These are phyloP conservation scores for Orthosia gothica DNA, from an alignment of 2,888 invertebrate species.

Conservation along the genomic window DNA sequence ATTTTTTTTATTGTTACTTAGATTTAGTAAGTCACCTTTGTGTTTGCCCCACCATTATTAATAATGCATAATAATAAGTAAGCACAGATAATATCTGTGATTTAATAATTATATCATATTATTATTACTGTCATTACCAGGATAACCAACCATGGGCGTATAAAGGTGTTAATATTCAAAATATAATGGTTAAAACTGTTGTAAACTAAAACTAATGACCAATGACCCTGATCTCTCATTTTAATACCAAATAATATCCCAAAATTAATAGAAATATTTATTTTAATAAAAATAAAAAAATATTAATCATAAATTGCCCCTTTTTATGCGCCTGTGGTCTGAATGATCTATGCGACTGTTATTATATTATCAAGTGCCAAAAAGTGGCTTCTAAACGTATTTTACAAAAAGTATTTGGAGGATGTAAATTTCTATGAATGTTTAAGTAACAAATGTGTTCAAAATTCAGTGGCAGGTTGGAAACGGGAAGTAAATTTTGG, in stretches of 20 bases:
- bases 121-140: slow-evolving; percentile 45
- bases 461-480: slow-evolving; percentile 78
- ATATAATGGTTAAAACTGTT: background rate
- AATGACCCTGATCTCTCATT: slow-evolving; percentile 22
- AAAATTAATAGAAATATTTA: background rate
- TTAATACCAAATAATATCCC: slow-evolving; percentile 22
- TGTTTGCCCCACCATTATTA: slow-evolving; percentile 74
- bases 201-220: slow-evolving; percentile 13
- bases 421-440: slow-evolving; percentile 45
- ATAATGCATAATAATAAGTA: slow-evolving; percentile 68
- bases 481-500: slow-evolving; percentile 69
- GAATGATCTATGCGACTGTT: slow-evolving; percentile 59
- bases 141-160: slow-evolving; percentile 55
- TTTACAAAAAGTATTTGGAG: slow-evolving; percentile 63
- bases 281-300: background rate
- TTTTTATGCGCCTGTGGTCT: slow-evolving; percentile 48
- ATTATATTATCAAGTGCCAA: slow-evolving; percentile 80
- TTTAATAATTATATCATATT: slow-evolving; percentile 53
- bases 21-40: slow-evolving; percentile 71
- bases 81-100: slow-evolving; percentile 57
- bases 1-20: slow-evolving; percentile 76
- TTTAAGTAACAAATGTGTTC: slow-evolving; percentile 80
- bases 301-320: background rate
- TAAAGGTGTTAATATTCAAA: slow-evolving; percentile 11
- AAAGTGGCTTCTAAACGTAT: slow-evolving; percentile 79